Evolutionary conservation across 2,888 invertebrate species (phyloP), one percentile per base, ranked within the genome.

Genomic region (Polymixis flavicincta): DNA sequence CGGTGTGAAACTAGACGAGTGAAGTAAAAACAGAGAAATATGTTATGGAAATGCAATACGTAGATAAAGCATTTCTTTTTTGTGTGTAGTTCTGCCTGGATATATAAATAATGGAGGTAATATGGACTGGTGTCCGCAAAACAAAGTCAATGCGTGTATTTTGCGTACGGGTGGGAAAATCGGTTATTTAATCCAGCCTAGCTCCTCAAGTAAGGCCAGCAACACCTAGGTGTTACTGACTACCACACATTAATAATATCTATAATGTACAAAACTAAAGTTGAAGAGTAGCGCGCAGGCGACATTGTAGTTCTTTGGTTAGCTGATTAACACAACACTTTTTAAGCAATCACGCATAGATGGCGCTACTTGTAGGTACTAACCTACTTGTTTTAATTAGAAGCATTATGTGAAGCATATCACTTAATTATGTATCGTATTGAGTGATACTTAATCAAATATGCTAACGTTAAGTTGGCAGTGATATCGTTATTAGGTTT

Each of bases 361-460:
- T 79, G 79, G 54, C 54, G 76, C 19, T n/a, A 48, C 59, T 71
- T 25, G 19, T 55, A 1, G 6, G 9, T 59, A 4, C 2, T 55
- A 55, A 57, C 11, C 1, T 42, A 22, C 19, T 66, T 1, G 2
- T 28, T 14, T 55, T 76, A 28, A 54, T 54, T 37, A 55, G 37
- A 42, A 67, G 28, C 14, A 52, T 70, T 42, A 57, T 42, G 48
- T 32, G n/a, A 66, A 28, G 28, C 77, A 28, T 22, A 32, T 22
- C 19, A 42, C 55, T 66, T 67, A n/a, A 37, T 55, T 37, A 42
- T 37, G 37, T 14, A 28, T 50, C 3, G 42, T 57, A 67, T 50
- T 68, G 42, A 67, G 8, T 32, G 32, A 13, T 11, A 68, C 25
- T 52, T 78, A 52, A 68, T 67, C 42, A 67, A 77, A 28, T 19